Evolutionary conservation across 2,888 invertebrate genomes (phyloP).

Genomic region (Macrosoma leucophasiata): DNA sequence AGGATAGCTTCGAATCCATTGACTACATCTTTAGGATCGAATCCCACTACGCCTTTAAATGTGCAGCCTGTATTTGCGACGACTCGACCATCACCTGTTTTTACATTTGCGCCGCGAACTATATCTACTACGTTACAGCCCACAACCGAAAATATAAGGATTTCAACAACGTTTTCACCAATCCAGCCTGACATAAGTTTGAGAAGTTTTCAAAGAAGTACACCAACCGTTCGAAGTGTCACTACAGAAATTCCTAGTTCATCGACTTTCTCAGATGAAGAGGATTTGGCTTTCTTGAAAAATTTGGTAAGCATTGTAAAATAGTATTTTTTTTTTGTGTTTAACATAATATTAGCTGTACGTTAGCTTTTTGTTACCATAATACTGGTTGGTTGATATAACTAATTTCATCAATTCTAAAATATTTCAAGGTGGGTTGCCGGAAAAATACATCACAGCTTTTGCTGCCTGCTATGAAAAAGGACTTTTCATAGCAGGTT

Average conservation of each 20-base stretch:
- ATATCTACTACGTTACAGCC: constrained; percentile 50
- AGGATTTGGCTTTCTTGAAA: constrained; percentile 77
- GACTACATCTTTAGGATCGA: constrained; percentile 52
- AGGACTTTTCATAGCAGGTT: no score
- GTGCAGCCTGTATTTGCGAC: constrained; percentile 53
- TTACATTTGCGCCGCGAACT: constrained; percentile 42
- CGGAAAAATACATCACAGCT: no score
- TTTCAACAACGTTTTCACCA: constrained; percentile 58
- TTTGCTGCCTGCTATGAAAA: no score
- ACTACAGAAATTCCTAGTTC: constrained; percentile 63
- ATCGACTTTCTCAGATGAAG: constrained; percentile 68
- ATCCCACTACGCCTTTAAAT: constrained; percentile 54
- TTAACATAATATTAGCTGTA: no score
- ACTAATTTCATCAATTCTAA: no score
- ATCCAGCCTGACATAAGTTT: constrained; percentile 44
- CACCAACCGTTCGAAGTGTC: constrained; percentile 36
- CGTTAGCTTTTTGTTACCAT: no score
- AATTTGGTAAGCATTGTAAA: constrained; percentile 68
- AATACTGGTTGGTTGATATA: no score
- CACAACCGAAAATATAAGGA: constrained; percentile 47
- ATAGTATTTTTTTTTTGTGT: constrained; percentile 1
- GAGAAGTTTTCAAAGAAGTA: constrained; percentile 31
- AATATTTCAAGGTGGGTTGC: no score
- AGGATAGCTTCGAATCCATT: constrained; percentile 59
- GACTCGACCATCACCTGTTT: constrained; percentile 39